Base-by-base conservation (phyloP, 1,140 invertebrate genomes). In the Neotoxoptera formosana region DNA sequence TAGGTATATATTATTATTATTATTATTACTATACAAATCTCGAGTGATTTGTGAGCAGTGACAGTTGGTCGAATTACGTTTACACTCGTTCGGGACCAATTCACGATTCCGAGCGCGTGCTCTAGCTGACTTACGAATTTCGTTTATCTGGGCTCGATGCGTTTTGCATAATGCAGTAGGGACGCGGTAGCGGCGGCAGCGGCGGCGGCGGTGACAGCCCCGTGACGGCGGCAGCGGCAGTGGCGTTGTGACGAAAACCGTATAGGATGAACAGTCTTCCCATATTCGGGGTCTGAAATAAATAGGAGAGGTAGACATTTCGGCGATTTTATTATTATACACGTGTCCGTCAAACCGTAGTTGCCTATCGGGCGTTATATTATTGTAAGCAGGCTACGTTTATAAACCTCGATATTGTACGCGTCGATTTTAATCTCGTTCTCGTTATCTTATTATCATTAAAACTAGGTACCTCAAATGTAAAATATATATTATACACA, bases 81-180 rank as follows among this genome's bases (percentile, higher is more conserved):
- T 36, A 83, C 34, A 83, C 25, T 86, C 84, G 84, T 45, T 53
- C 84, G 41, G 14, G 41, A 36, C 51, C 87, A 34, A 88, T 53
- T 88, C 87, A 30, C 11, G 17, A 88, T 51, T 88, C 87, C 7
- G n/a, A 88, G 21, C 45, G n/a, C 47, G 87, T 88, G 25, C 48
- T 21, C 20, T 34, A 30, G 84, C 25, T 17, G 48, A 11, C 87
- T 48, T 88, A 88, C 87, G 7, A 20, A 25, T 88, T 88, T 34
- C 87, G 47, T 88, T 34, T 34, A 34, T 53, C 47, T n/a, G 47
- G 7, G 47, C n/a, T 34, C n/a, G 87, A 88, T 88, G 47, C 87
- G 87, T 88, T 88, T 53, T 88, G 87, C 87, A 88, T 88, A 53
- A 87, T 53, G 20, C 47, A 88, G 20, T 53, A 88, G n/a, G 48